Evolutionary conservation across 1,140 invertebrate species (phyloP), one percentile per base, ranked within the genome.

Genomic region (Uloborus diversus): DNA sequence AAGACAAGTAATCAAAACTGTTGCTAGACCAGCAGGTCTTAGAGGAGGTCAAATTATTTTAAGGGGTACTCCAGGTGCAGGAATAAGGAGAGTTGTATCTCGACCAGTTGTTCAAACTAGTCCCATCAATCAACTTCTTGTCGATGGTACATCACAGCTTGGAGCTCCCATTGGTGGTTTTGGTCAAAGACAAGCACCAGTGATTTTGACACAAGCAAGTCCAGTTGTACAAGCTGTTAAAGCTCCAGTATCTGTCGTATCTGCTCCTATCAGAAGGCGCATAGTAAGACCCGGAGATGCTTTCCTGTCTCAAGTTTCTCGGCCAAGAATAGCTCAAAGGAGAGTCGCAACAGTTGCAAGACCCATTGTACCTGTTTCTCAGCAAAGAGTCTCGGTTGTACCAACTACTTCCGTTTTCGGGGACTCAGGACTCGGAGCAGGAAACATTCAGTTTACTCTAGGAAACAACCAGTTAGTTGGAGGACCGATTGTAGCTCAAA

Each of bases 41-140:
- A 56, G 61, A 20, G 73, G 73, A 42, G 73, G 73, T 64, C 30
- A 78, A 27, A 78, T 78, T 42, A 65, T 78, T 30, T 32, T 78
- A 4, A 35, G 47, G n/a, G 73, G 61, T 25, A 47, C 37, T 61
- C 57, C n/a, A 51, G 42, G 27, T 0, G 61, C 42, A 1, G 66
- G 66, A n/a, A 20, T 65, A 2, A 33, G 73, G 37, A 17, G 62
- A 28, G 61, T 78, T 0, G 57, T 56, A 42, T 28, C 73, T 5
- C 28, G 73, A 0, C 61, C 62, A 27, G 14, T 57, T 14, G 20
- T 69, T 5, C 23, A 27, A 23, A 30, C 65, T 7, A 9, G 42
- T 20, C 28, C 57, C 5, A 28, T 28, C 7, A 53, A 73, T 9
- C 30, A 32, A n/a, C 28, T 61, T 11, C 5, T 73, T 30, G 11